Evolutionary conservation across 2,888 invertebrate genomes (phyloP).

Genomic region (Lochmaea crataegi): DNA sequence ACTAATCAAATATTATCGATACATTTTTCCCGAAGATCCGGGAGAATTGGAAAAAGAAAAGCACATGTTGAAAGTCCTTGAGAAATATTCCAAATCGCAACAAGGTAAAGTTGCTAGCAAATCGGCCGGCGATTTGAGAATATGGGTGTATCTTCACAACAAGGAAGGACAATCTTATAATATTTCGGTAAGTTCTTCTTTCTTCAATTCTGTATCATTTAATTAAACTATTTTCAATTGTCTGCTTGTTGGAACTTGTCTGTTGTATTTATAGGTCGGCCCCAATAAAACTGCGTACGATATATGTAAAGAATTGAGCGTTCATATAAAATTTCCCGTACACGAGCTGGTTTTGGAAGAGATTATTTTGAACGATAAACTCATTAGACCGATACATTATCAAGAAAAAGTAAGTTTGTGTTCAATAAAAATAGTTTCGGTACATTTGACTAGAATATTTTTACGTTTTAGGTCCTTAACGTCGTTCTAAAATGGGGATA

Average conservation of each 20-base stretch:
- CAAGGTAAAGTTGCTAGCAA: slow-evolving; percentile 71
- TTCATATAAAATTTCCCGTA: slow-evolving; percentile 73
- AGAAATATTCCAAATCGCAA: slow-evolving; percentile 73
- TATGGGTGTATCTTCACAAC: slow-evolving; percentile 81
- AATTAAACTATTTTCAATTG: too few species aligned
- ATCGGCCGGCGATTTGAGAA: slow-evolving; percentile 81
- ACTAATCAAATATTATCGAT: slow-evolving; percentile 78
- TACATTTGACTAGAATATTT: too few species aligned
- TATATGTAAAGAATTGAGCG: slow-evolving; percentile 77
- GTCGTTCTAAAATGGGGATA: slow-evolving; percentile 85
- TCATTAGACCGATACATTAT: slow-evolving; percentile 83
- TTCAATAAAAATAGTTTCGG: neutral
- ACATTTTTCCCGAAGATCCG: slow-evolving; percentile 84
- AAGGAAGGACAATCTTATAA: slow-evolving; percentile 71
- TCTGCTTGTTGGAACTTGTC: neutral
- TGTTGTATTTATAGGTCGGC: slow-evolving; percentile 70
- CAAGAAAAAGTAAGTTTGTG: slow-evolving; percentile 70
- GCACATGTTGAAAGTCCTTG: slow-evolving; percentile 79
- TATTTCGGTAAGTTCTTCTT: slow-evolving; percentile 69
- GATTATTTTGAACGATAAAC: slow-evolving; percentile 78
- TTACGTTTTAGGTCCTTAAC: slow-evolving; percentile 66
- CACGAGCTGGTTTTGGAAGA: slow-evolving; percentile 84
- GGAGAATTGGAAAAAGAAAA: slow-evolving; percentile 81
- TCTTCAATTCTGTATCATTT: too few species aligned
- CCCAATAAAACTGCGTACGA: slow-evolving; percentile 83